phyloP scores from a whole-genome alignment of 1,140 invertebrate genomes.

The Atopsyche davidsoni region DNA sequence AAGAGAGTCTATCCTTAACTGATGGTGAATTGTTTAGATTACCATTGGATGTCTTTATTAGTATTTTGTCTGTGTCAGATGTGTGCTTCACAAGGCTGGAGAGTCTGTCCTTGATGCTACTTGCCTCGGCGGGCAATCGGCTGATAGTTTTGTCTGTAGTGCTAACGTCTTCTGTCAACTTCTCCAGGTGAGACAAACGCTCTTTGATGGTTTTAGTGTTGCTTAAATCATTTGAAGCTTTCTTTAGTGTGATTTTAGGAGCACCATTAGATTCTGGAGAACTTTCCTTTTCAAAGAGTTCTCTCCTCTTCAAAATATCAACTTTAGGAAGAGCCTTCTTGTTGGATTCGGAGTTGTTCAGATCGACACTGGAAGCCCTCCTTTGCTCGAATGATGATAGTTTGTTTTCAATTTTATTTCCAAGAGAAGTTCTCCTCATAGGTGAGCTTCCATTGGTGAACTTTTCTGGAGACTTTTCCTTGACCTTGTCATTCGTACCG shows the following conservation, averaged over 20 bases:
- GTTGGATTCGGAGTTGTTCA: slow-evolving; percentile 36
- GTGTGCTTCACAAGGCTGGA: slow-evolving; percentile 58
- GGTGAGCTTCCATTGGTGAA: slow-evolving; percentile 41
- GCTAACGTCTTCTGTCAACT: slow-evolving; percentile 43
- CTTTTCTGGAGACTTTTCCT: slow-evolving; percentile 43
- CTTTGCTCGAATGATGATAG: slow-evolving; percentile 47
- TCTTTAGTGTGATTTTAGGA: slow-evolving; percentile 32
- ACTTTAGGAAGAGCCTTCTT: slow-evolving; percentile 67
- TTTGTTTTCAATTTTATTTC: slow-evolving; percentile 50
- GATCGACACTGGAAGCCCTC: slow-evolving; percentile 30
- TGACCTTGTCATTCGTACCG: slow-evolving; percentile 37
- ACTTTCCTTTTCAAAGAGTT: slow-evolving; percentile 69
- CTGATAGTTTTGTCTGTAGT: slow-evolving; percentile 42
- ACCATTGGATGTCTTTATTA: slow-evolving; percentile 46
- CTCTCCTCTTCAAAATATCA: slow-evolving; percentile 72
- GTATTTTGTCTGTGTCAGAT: slow-evolving; percentile 43
- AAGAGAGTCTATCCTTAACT: slow-evolving; percentile 51
- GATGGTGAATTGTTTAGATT: slow-evolving; percentile 45
- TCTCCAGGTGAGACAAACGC: slow-evolving; percentile 60
- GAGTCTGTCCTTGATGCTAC: slow-evolving; percentile 56
- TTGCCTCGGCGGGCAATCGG: slow-evolving; percentile 56
- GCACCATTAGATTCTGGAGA: slow-evolving; percentile 39
- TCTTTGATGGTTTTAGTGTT: slow-evolving; percentile 65
- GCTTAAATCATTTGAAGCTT: slow-evolving; percentile 51
- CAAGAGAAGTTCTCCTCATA: slow-evolving; percentile 43